phyloP scores from a whole-genome alignment of 2,888 invertebrate species.

The Heliconius ethilla region DNA sequence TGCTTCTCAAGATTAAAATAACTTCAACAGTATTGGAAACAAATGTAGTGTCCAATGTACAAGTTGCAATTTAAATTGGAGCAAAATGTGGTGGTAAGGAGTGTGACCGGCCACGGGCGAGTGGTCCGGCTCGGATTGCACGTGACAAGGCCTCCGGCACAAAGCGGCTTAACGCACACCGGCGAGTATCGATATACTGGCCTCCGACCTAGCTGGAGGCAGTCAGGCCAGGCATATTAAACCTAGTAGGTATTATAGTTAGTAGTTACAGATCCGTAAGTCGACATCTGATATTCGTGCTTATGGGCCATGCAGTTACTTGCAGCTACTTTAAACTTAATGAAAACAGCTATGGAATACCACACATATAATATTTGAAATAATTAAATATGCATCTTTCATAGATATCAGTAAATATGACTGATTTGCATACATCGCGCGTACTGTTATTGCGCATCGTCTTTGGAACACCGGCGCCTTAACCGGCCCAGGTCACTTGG shows the following conservation, averaged over 20 bases:
- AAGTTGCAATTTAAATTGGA: constrained; percentile 30
- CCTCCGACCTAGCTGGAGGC: constrained; percentile 26
- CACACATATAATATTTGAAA: neutral
- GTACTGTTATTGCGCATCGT: constrained; percentile 9
- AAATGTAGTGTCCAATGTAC: neutral
- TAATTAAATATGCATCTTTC: neutral
- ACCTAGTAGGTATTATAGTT: constrained; percentile 18
- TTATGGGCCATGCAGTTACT: neutral
- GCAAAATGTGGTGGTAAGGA: constrained; percentile 34
- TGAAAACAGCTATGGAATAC: neutral
- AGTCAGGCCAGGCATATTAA: constrained; percentile 6
- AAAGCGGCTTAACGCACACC: constrained; percentile 37
- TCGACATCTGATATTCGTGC: neutral
- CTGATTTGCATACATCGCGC: constrained; percentile 12
- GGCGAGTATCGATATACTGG: constrained; percentile 18
- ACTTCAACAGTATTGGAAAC: neutral
- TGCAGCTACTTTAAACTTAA: neutral
- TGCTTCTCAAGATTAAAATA: neutral
- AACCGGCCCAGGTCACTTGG: constrained; percentile 27
- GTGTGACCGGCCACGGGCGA: constrained; percentile 40
- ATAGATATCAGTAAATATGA: neutral
- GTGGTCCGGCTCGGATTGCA: constrained; percentile 36
- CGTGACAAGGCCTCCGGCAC: constrained; percentile 36
- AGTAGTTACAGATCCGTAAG: neutral
- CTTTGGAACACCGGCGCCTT: constrained; percentile 20